phyloP scores from a whole-genome alignment of 2,113 vertebrate species.

The Pomatostomus ruficeps region DNA sequence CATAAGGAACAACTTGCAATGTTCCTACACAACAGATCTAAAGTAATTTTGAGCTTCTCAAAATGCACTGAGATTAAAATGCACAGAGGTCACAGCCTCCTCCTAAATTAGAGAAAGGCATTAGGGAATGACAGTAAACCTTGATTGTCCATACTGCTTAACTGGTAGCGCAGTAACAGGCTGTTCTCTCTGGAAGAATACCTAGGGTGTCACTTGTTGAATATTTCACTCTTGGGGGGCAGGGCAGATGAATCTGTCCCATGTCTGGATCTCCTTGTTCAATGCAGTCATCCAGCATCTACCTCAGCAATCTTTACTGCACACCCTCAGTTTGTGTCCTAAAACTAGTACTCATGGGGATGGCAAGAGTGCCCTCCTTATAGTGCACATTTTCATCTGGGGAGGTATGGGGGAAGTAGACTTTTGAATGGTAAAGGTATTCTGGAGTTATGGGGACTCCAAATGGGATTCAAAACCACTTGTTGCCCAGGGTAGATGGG shows the following conservation, averaged over 20 bases:
- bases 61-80: not conserved
- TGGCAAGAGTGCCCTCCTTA: not conserved
- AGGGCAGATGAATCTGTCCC: not conserved
- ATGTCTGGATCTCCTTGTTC: not conserved
- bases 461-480: not conserved
- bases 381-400: not conserved
- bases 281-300: not conserved
- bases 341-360: rapidly evolving
- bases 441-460: not conserved
- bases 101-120: not conserved
- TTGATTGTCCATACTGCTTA: not conserved
- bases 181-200: not conserved
- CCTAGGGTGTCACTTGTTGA: not conserved
- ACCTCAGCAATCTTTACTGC: not conserved
- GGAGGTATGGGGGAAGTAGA: rapidly evolving
- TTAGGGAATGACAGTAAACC: not conserved
- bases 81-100: not conserved
- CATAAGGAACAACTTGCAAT: not conserved
- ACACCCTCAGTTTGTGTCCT: not conserved
- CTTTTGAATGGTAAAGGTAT: not conserved
- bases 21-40: not conserved
- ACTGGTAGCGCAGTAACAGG: not conserved
- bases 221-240: not conserved
- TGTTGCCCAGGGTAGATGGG: not conserved
- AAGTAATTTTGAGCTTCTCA: not conserved